Base-by-base conservation (phyloP, 2,113 vertebrate genomes). In the Pelecanus crispus region DNA sequence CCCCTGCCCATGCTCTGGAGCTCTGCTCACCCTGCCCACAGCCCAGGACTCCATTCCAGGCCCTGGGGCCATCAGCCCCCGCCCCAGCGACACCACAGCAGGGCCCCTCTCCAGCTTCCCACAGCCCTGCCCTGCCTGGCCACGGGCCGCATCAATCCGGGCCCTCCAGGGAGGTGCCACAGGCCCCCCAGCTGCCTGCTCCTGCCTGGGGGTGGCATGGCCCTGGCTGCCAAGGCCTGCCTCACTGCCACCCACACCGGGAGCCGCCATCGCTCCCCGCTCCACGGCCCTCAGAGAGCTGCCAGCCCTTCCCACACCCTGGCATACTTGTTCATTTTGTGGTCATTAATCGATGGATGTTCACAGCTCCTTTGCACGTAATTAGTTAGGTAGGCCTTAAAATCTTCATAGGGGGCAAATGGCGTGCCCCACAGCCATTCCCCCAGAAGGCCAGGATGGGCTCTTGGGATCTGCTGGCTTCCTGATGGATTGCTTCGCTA, bases 251-350 rank as follows among this genome's bases (percentile, higher is more conserved):
- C 18, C 36, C 19, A 7, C 10, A 9, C 3, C 0, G 3, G 32
- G 4, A 74, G 42, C 20, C 24, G 38, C 10, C 53, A 52, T 25
- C 0, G 2, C 36, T 73, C 18, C 22, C 1, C 1, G 6, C 9
- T 47, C 38, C 16, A 2, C 1, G 13, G 38, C 12, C 47, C 28
- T 45, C 71, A 55, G 36, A 0, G 2, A 58, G 25, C 18, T 52
- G 14, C 9, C 2, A 0, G 15, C 7, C 40, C 12, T 77, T 71
- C 44, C 32, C 2, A 2, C n/a, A 34, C 18, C 11, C 42, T 62
- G 21, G 20, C 21, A 6, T 6, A 34, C 21, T 68, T 36, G 20
- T 40, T 68, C 58, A 32, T 79, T 79, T 50, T 58, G 11, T 44
- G 28, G 52, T 56, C 50, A 59, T 59, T 79, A 55, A 66, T 42